Conservation (phyloP, 2,797 vertebrate species). For the Lepilemur septentrionalis region DNA sequence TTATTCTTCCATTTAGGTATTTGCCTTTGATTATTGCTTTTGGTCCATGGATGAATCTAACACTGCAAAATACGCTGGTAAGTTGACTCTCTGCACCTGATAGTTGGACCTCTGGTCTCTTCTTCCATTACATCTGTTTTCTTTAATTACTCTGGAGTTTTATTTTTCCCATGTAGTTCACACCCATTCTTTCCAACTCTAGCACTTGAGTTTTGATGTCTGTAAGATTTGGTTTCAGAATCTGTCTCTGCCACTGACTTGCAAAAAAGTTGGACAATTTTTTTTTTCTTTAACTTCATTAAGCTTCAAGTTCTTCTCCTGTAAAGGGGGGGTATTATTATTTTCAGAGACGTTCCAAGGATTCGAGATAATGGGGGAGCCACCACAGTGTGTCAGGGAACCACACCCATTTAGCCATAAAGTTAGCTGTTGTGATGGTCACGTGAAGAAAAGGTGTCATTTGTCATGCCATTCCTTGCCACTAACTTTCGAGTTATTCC, state of each 20-base stretch:
- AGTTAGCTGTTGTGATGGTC: neutral
- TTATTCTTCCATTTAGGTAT: conserved; percentile 90
- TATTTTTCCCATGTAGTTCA: neutral
- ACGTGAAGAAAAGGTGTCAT: neutral
- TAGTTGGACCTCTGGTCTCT: neutral
- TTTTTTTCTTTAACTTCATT: neutral
- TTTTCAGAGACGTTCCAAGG: neutral
- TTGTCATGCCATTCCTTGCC: neutral
- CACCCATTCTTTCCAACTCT: neutral
- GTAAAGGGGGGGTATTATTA: neutral
- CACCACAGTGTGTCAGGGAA: neutral
- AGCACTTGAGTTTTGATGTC: neutral
- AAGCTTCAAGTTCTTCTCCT: neutral
- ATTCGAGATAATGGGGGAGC: neutral
- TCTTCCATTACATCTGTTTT: neutral
- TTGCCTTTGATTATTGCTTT: conserved; percentile 99
- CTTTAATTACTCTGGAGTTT: conserved; percentile 12
- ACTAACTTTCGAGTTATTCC: neutral
- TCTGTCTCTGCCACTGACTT: neutral
- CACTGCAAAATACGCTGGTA: conserved; percentile 96
- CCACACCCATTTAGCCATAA: neutral
- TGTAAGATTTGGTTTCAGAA: neutral
- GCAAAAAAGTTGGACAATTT: neutral
- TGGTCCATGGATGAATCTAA: conserved; percentile 99
- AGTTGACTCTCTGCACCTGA: conserved; percentile 70